Conservation (phyloP, 2,888 invertebrate genomes). For the Dione juno region DNA sequence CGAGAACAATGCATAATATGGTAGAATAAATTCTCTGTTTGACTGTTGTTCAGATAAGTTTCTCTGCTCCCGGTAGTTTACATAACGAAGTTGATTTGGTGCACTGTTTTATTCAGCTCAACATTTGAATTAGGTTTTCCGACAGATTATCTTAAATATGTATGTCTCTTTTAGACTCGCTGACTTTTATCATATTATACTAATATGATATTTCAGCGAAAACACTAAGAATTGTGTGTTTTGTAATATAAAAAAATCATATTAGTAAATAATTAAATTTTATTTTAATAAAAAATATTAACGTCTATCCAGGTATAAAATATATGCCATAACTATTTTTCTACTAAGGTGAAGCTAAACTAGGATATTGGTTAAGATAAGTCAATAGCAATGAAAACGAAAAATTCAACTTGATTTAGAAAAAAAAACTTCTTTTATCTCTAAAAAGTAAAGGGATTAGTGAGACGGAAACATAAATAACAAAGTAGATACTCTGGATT, state of each 20-base stretch:
- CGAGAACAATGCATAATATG: conserved; percentile 64
- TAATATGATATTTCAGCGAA: no score
- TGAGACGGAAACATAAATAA: conserved; percentile 46
- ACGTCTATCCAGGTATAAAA: no score
- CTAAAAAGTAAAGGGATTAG: conserved; percentile 46
- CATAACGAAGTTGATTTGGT: conserved; percentile 35
- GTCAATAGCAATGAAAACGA: neutral
- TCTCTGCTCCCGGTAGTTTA: conserved; percentile 30
- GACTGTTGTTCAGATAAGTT: conserved; percentile 50
- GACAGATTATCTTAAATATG: conserved; percentile 29
- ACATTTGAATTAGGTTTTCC: conserved; percentile 32
- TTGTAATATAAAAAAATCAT: no score
- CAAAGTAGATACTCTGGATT: conserved; percentile 42
- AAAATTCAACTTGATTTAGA: neutral
- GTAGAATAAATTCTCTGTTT: conserved; percentile 62
- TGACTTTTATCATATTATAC: no score
- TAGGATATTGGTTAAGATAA: neutral
- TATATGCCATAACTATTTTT: no score
- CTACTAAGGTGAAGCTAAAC: neutral
- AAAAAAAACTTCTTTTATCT: conserved; percentile 31
- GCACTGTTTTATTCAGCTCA: conserved; percentile 33
- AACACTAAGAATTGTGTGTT: no score
- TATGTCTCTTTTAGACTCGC: no score
- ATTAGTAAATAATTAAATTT: no score
- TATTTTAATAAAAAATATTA: no score